Evolutionary conservation across 1,140 invertebrate genomes (phyloP).

Genomic region (Zaprionus kolodkinae): DNA sequence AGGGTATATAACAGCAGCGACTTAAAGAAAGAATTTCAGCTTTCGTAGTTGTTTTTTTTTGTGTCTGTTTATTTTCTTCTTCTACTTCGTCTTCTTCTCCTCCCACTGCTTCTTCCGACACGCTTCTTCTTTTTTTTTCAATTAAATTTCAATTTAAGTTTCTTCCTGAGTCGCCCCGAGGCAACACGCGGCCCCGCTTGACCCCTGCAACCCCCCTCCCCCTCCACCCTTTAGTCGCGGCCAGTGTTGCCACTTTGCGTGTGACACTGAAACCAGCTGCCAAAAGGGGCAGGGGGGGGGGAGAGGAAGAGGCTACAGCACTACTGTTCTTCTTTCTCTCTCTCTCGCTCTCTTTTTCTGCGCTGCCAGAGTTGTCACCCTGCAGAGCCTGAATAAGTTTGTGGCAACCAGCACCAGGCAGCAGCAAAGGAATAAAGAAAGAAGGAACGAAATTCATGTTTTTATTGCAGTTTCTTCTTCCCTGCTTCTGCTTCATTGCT

Average conservation of each 20-base stretch:
- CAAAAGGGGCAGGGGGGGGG: background rate
- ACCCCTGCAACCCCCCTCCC: background rate
- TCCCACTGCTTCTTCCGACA: background rate
- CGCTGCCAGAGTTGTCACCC: background rate
- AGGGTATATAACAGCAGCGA: too few relatives aligned
- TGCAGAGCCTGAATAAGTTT: too few relatives aligned
- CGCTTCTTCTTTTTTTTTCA: slow-evolving; percentile 62
- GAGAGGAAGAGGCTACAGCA: background rate
- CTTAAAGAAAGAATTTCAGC: background rate
- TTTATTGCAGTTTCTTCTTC: background rate
- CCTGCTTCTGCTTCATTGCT: background rate
- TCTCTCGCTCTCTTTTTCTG: background rate
- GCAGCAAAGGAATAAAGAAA: slow-evolving; percentile 7
- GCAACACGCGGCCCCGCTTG: background rate
- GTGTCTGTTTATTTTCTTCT: background rate
- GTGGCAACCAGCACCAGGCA: too few relatives aligned
- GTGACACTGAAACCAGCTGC: too few relatives aligned
- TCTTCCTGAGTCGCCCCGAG: slow-evolving; percentile 43
- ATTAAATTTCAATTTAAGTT: slow-evolving; percentile 70
- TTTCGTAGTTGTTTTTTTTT: background rate
- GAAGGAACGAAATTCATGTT: slow-evolving; percentile 12
- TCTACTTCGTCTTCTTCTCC: background rate
- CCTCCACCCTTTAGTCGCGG: background rate
- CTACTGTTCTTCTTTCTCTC: background rate
- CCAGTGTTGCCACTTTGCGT: background rate